Percentiles rank a stretch among this genome's conserved stretches.
phyloP scores from a whole-genome alignment of 64 coral and sea anemone species.

The Dendronephthya gigantea region DNA sequence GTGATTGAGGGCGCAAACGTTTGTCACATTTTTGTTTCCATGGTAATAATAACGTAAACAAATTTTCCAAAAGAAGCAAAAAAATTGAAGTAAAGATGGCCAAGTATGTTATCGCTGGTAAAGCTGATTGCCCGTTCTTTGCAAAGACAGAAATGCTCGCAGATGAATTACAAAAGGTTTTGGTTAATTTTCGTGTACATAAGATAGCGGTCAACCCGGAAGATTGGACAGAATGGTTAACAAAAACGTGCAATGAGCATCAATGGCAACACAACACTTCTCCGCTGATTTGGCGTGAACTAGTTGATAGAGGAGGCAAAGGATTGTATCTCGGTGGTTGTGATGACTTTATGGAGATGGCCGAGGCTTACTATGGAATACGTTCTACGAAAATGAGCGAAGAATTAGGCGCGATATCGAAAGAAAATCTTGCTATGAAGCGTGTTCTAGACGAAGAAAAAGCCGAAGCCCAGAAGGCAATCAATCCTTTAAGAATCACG shows the following conservation, averaged over 20 bases:
- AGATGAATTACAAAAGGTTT: slow-evolving; percentile 56
- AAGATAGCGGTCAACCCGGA: slow-evolving; percentile 77
- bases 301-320: slow-evolving; percentile 76
- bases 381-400: slow-evolving; percentile 66
- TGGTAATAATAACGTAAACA: slow-evolving; percentile 34
- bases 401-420: slow-evolving; percentile 58
- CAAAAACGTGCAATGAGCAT: slow-evolving; percentile 52
- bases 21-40: slow-evolving; percentile 27
- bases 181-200: slow-evolving; percentile 70
- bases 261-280: slow-evolving; percentile 66
- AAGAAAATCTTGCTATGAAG: slow-evolving; percentile 77
- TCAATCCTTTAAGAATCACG: slow-evolving; percentile 63
- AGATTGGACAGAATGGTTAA: slow-evolving; percentile 67
- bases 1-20: neutral
- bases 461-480: slow-evolving; percentile 38
- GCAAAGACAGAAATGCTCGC: slow-evolving; percentile 87
- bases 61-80: neutral
- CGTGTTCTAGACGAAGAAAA: slow-evolving; percentile 60
- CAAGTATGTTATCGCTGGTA: slow-evolving; percentile 91
- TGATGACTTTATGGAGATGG: slow-evolving; percentile 88
- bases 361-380: slow-evolving; percentile 71
- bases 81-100: slow-evolving; percentile 61
- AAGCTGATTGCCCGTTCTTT: slow-evolving; percentile 85
- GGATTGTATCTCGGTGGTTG: slow-evolving; percentile 79
- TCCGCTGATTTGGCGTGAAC: slow-evolving; percentile 81